A percentile compares a stretch with the other conserved stretches of the same genome.
phyloP scores from a whole-genome alignment of 1,140 invertebrate species.

The Hirudo medicinalis region DNA sequence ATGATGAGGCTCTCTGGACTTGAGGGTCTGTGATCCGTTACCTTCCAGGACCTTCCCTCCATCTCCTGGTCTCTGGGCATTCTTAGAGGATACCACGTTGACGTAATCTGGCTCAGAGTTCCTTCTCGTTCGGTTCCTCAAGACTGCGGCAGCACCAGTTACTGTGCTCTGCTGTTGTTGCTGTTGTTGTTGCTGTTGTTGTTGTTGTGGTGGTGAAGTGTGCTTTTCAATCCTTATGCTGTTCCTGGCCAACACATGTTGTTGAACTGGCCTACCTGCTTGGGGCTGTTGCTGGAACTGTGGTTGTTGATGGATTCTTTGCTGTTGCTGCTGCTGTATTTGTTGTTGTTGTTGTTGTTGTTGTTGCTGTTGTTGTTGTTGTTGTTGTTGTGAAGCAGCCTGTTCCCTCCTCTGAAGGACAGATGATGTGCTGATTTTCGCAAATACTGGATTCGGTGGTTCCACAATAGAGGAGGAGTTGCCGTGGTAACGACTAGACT shows the following conservation, averaged over 20 bases:
- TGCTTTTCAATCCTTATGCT: background rate
- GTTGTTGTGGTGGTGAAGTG: background rate
- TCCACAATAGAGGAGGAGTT: background rate
- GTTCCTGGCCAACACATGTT: background rate
- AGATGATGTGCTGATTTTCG: background rate
- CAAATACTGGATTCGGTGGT: background rate
- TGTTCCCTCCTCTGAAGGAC: constrained; percentile 2
- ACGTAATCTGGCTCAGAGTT: constrained; percentile 37
- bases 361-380: background rate
- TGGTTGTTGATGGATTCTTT: background rate
- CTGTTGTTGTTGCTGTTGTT: constrained; percentile 6
- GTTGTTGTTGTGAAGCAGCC: background rate
- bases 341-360: background rate
- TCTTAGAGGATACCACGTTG: constrained; percentile 23
- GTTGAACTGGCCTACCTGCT: background rate
- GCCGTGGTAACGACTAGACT: background rate
- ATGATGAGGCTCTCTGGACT: constrained; percentile 2
- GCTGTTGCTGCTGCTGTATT: background rate
- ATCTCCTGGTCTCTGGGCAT: background rate
- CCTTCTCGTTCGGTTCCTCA: background rate
- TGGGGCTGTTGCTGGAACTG: background rate
- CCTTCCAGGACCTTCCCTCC: background rate
- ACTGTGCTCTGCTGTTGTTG: background rate
- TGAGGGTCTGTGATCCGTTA: constrained; percentile 1
- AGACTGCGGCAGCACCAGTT: background rate